Conservation (phyloP, 2,888 invertebrate species). For the Apeira syringaria region DNA sequence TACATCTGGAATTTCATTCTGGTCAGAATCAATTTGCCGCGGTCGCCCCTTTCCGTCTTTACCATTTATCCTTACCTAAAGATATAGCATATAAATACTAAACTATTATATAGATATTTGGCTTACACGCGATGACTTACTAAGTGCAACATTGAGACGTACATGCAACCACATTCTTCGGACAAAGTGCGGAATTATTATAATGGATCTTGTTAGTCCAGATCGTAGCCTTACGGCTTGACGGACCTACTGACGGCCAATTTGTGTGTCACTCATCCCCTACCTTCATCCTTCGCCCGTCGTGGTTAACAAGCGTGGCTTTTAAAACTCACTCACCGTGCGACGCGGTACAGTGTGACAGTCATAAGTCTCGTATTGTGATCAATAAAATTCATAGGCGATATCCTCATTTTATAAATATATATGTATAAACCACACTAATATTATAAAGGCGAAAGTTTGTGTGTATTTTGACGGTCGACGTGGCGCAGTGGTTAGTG, state of each 20-base stretch:
- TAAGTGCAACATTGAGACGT: constrained; percentile 23
- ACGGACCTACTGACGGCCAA: constrained; percentile 46
- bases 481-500: too few relatives aligned
- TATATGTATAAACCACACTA: too few relatives aligned
- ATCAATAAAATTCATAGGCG: too few relatives aligned
- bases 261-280: constrained; percentile 57
- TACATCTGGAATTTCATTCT: too few relatives aligned
- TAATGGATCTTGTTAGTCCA: constrained; percentile 29
- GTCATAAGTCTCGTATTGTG: too few relatives aligned
- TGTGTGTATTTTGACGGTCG: too few relatives aligned
- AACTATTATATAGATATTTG: not conserved
- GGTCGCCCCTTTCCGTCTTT: too few relatives aligned
- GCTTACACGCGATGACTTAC: constrained; percentile 22
- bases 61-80: too few relatives aligned
- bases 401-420: too few relatives aligned
- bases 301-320: constrained; percentile 48
- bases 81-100: too few relatives aligned
- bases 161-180: constrained; percentile 27
- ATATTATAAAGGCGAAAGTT: too few relatives aligned
- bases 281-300: constrained; percentile 27
- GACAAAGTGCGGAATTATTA: constrained; percentile 27
- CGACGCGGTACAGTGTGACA: constrained; percentile 20
- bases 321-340: constrained; percentile 36
- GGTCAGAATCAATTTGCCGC: too few relatives aligned
- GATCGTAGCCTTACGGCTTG: constrained; percentile 13